Evolutionary conservation across 2,888 invertebrate species (phyloP).

Genomic region (Cacoxenus indagator): DNA sequence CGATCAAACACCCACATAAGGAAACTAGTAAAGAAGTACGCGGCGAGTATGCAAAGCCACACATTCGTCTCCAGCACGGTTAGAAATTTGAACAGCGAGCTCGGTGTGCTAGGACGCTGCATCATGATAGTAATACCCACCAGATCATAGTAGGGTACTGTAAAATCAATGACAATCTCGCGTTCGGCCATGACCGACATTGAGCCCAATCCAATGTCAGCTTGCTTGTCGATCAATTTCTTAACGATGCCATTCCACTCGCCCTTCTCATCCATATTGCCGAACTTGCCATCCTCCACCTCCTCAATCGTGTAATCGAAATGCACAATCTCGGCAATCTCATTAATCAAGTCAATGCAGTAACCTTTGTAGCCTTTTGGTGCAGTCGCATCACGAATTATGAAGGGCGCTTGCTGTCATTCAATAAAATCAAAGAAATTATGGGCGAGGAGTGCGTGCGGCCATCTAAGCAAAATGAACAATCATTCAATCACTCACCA

Average conservation of each 20-base stretch:
- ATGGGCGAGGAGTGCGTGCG: not conserved
- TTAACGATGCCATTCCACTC: conserved; percentile 90
- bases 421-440: not conserved
- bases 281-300: conserved; percentile 86
- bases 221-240: conserved; percentile 85
- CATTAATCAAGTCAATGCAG: conserved; percentile 93
- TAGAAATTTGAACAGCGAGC: conserved; percentile 95
- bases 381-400: conserved; percentile 78
- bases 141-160: conserved; percentile 97
- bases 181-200: conserved; percentile 98
- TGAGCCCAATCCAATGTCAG: conserved; percentile 94
- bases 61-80: conserved; percentile 96
- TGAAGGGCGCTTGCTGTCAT: conserved; percentile 85
- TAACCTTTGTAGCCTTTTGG: conserved; percentile 86
- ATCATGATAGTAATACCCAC: conserved; percentile 97
- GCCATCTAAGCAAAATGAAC: not conserved
- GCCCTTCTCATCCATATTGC: conserved; percentile 88
- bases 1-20: conserved; percentile 97
- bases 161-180: conserved; percentile 97
- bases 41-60: conserved; percentile 95
- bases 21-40: conserved; percentile 94
- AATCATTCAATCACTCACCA: conserved; percentile 74
- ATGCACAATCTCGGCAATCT: conserved; percentile 85
- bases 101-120: conserved; percentile 89
- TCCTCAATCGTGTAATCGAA: conserved; percentile 92